A percentile compares a stretch with the other conserved stretches of the same genome.
phyloP scores from a whole-genome alignment of 2,888 invertebrate genomes.

The Syrista parreyssii region DNA sequence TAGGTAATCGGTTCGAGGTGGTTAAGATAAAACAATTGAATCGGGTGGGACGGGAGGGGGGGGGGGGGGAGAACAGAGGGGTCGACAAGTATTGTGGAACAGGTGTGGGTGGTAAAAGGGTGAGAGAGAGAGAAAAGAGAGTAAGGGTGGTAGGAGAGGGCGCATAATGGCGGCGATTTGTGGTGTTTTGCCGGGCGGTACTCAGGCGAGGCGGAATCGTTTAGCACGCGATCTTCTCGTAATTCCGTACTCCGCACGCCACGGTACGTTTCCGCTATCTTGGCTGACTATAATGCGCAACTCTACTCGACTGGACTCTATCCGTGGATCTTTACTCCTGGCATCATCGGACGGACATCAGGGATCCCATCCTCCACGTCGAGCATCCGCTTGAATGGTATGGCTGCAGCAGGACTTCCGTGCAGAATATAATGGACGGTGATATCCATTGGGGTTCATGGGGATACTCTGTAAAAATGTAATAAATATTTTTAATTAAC shows the following conservation, averaged over 20 bases:
- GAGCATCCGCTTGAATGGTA: no score
- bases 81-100: slow-evolving; percentile 9
- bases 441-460: no score
- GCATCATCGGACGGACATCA: no score
- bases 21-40: slow-evolving; percentile 20
- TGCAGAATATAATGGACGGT: no score
- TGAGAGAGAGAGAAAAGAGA: neutral
- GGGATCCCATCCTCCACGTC: no score
- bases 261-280: neutral
- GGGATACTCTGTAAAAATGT: no score
- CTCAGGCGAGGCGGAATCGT: slow-evolving; percentile 51
- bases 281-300: neutral
- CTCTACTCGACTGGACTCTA: no score
- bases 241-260: slow-evolving; percentile 48
- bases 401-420: no score
- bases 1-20: slow-evolving; percentile 3
- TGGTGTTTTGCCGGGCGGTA: slow-evolving; percentile 42
- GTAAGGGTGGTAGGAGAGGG: slow-evolving; percentile 12
- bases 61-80: slow-evolving; percentile 32
- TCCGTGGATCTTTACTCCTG: no score
- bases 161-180: slow-evolving; percentile 46
- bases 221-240: slow-evolving; percentile 64
- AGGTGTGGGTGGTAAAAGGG: no score
- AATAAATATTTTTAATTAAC: no score
- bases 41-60: slow-evolving; percentile 10